A percentile compares a stretch with the other conserved stretches of the same genome.
Conservation (phyloP, 1,140 invertebrate genomes). For the Formica exsecta region DNA sequence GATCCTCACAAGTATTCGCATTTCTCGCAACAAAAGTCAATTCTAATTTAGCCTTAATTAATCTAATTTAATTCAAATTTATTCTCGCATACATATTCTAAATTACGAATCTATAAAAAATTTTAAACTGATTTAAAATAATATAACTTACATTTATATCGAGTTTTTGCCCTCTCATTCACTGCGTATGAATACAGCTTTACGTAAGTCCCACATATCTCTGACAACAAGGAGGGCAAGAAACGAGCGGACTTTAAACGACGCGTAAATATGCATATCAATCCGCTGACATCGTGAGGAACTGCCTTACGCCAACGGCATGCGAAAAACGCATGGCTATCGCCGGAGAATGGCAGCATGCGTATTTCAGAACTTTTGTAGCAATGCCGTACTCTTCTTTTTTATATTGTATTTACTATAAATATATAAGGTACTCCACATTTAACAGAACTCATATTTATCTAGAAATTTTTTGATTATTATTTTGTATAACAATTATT, state of each 20-base stretch:
- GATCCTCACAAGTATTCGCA: neutral
- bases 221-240: neutral
- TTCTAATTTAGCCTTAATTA: neutral
- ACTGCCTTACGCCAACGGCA: constrained; percentile 32
- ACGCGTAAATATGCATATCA: constrained; percentile 42
- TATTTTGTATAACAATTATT: neutral
- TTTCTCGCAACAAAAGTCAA: neutral
- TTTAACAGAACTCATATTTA: neutral
- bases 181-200: neutral
- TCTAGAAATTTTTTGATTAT: neutral
- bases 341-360: constrained; percentile 53
- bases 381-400: constrained; percentile 1
- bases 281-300: constrained; percentile 10
- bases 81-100: neutral
- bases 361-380: constrained; percentile 46
- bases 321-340: constrained; percentile 42
- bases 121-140: neutral
- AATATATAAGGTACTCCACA: neutral
- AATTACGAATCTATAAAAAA: neutral
- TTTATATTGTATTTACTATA: neutral
- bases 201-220: constrained; percentile 21
- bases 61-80: neutral
- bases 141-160: neutral
- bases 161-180: neutral
- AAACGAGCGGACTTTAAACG: constrained; percentile 1